A percentile compares a stretch with the other conserved stretches of the same genome.
Conservation (phyloP, 2,888 invertebrate genomes). For the Drosophila macrospina region DNA sequence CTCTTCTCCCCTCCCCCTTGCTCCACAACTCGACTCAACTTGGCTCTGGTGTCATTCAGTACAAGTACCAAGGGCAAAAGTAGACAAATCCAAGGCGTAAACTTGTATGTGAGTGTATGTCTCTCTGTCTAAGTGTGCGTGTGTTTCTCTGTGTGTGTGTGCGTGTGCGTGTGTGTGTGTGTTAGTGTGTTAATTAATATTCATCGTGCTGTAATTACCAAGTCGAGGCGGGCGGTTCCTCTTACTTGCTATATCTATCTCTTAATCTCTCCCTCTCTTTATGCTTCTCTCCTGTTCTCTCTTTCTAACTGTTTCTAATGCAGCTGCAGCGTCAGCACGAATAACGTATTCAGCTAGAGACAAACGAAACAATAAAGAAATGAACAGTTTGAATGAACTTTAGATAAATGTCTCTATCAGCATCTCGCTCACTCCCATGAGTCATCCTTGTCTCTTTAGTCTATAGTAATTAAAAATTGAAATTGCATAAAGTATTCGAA, state of each 20-base stretch:
- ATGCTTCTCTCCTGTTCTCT: not conserved
- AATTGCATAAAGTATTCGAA: constrained; percentile 57
- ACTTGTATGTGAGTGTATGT: not conserved
- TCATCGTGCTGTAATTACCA: constrained; percentile 77
- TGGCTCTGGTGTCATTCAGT: constrained; percentile 4
- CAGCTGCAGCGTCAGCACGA: not conserved
- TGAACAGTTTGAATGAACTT: constrained; percentile 16
- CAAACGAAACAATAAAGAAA: constrained; percentile 24
- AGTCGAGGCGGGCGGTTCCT: constrained; percentile 22
- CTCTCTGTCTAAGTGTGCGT: not conserved
- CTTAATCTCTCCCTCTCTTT: not conserved
- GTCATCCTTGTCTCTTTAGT: not conserved
- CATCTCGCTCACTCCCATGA: not conserved
- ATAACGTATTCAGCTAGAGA: not conserved
- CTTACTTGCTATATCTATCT: constrained; percentile 2
- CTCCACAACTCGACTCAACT: not conserved
- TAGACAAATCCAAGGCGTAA: constrained; percentile 27
- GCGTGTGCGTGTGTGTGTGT: constrained; percentile 20
- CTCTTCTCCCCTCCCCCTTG: no score
- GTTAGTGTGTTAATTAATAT: constrained; percentile 66
- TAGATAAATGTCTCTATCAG: not conserved
- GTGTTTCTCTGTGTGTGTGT: constrained; percentile 6
- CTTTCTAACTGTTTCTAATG: not conserved
- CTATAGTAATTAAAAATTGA: constrained; percentile 70
- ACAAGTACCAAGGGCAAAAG: constrained; percentile 46